Base-by-base conservation (phyloP, 2,797 vertebrate species). In the Oryzias sinensis region DNA sequence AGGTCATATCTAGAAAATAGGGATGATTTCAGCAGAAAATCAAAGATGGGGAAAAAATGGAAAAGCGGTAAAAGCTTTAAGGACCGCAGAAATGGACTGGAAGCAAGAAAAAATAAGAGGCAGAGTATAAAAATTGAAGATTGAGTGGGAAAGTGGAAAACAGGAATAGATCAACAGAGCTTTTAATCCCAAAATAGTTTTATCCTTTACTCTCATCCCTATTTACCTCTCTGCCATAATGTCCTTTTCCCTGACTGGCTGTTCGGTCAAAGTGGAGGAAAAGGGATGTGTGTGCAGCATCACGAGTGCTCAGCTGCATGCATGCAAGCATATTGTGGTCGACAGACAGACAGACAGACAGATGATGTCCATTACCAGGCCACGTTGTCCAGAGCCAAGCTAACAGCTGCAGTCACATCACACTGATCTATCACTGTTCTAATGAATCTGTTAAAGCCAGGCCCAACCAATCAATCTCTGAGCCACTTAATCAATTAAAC, bases 111-210 rank as follows among this genome's bases (percentile, higher is more conserved):
- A 62, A 37, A 37, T 11, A 37, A 65, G 59, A 71, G 63, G 57
- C 66, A 67, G 71, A 62, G 66, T 63, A 73, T 80, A 62, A 78
- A 77, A 82, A 74, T 74, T 77, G 66, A 75, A 77, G 80, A 82
- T 76, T 77, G 74, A 80, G 77, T 72, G 70, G 61, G 64, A 69
- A 69, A 74, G 72, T 69, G 76, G 75, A 80, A 86, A 81, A 80
- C 85, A 79, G 74, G 77, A 84, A 85, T 87, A 86, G 77, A 86
- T 87, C 81, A 86, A 83, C 82, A 78, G 67, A 78, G 68, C 68
- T 75, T 86, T 86, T 81, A 81, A 83, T 84, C 81, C 76, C 71
- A 84, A 87, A 82, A 87, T 84, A 85, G 77, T 75, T 73, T 69
- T 68, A 58, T 5, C 57, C 67, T 68, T 75, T 47, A 52, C 66